These are phyloP conservation scores for Spodoptera picta DNA, from an alignment of 2,888 invertebrate species.

Conservation along the genomic window DNA sequence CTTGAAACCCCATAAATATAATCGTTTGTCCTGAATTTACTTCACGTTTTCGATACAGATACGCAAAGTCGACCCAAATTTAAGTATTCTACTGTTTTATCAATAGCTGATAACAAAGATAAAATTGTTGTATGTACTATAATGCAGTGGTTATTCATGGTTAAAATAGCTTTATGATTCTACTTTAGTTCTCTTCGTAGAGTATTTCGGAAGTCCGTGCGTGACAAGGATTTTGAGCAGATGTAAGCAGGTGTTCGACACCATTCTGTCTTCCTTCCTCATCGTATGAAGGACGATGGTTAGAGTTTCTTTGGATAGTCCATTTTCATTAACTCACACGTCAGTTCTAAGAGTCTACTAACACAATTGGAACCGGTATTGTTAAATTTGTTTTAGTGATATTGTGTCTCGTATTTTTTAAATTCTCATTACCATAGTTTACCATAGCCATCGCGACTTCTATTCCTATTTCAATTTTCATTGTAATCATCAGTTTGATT, in stretches of 20 bases:
- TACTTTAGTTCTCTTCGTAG: conserved; percentile 19
- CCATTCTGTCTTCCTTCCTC: conserved; percentile 38
- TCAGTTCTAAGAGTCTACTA: too few relatives aligned
- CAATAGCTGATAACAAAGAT: conserved; percentile 84
- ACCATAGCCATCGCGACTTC: too few relatives aligned
- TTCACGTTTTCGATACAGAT: conserved; percentile 64
- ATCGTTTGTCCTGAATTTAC: conserved; percentile 24
- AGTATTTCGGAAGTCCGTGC: conserved; percentile 53
- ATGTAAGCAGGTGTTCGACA: conserved; percentile 66
- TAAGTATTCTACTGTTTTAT: conserved; percentile 77
- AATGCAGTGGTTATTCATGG: conserved; percentile 62
- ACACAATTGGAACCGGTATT: too few relatives aligned
- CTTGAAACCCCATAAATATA: background rate
- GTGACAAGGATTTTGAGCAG: conserved; percentile 67
- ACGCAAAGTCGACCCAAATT: conserved; percentile 81
- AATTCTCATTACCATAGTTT: too few relatives aligned
- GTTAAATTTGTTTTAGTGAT: background rate
- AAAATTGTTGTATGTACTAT: conserved; percentile 76
- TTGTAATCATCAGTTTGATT: too few relatives aligned
- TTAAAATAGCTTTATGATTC: conserved; percentile 39
- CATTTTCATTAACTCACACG: too few relatives aligned
- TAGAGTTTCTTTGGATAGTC: too few relatives aligned
- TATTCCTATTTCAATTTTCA: too few relatives aligned
- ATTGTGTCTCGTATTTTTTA: background rate
- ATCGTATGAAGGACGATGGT: conserved; percentile 1